Evolutionary conservation across 2,113 vertebrate species (phyloP), one percentile per base, ranked within the genome.

Genomic region (Prionailurus bengalensis): DNA sequence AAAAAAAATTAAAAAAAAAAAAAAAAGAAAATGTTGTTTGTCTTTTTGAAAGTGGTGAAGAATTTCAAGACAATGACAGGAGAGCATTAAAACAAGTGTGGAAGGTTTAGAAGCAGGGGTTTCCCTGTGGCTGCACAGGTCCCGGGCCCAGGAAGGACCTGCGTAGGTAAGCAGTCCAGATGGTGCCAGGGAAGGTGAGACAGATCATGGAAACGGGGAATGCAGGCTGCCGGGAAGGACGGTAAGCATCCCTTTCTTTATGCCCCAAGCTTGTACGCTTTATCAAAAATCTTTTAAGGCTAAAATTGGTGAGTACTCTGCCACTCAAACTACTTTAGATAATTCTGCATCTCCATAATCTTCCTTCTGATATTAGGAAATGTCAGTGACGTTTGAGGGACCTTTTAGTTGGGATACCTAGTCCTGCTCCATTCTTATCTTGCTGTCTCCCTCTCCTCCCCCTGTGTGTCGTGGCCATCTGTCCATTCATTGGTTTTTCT

Each of bases 121-220:
- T 2, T 88, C 4, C 15, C 29, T 42, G 19, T 31, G 33, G 36
- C 4, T 80, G 7, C 12, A 27, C 19, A 70, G 14, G 19, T 63
- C 31, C 15, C 31, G 2, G 1, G 15, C 8, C 36, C 15, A 0
- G 1, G 19, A 36, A 66, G 16, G 13, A 6, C 45, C 4, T 27
- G 5, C 2, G 4, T 25, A 45, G 11, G 31, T 21, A 27, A 8
- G n/a, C 3, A 74, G 23, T 1, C 6, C 0, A 17, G 5, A 27
- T 19, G 70, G 21, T 33, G 4, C 15, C 31, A 39, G 4, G 14
- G 11, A 84, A 53, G 4, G 14, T 66, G 19, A 58, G 4, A 3
- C 0, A 1, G 9, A 42, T n/a, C 12, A 2, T 29, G 21, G 27
- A 58, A 19, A 45, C 0, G 89, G 5, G 12, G 0, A 13, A 78